phyloP scores from a whole-genome alignment of 2,113 vertebrate species.

The Hoplias malabaricus region DNA sequence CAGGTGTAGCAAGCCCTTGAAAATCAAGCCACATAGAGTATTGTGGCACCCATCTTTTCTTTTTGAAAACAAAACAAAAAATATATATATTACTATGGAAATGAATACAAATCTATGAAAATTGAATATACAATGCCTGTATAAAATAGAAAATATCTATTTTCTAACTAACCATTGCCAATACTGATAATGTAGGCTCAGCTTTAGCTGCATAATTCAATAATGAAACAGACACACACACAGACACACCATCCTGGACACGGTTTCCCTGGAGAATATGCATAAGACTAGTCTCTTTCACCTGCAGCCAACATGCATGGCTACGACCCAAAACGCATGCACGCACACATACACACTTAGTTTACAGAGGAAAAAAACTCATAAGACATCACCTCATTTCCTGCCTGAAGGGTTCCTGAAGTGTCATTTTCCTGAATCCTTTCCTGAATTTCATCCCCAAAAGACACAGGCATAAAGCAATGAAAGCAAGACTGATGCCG shows the following conservation, averaged over 20 bases:
- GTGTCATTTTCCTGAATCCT: background rate
- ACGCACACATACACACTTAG: slow-evolving; percentile 8
- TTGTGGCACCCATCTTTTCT: too few species aligned
- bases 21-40: too few species aligned
- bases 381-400: slow-evolving; percentile 1
- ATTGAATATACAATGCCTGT: too few species aligned
- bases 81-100: too few species aligned
- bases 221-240: background rate
- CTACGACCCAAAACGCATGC: slow-evolving; percentile 8
- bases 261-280: slow-evolving; percentile 1
- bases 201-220: slow-evolving; percentile 34
- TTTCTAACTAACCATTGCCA: too few species aligned
- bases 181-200: too few species aligned
- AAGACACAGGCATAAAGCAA: background rate
- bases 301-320: slow-evolving; percentile 24
- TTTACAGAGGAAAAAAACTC: background rate
- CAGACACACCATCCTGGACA: slow-evolving; percentile 1
- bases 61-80: too few species aligned
- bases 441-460: background rate
- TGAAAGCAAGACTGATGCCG: background rate
- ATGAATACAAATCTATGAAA: too few species aligned
- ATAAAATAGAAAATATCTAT: too few species aligned
- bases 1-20: too few species aligned
- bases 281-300: slow-evolving; percentile 57
- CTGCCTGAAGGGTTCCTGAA: background rate